Evolutionary conservation across 1,140 invertebrate species (phyloP), one percentile per base, ranked within the genome.

Genomic region (Calycopis cecrops): DNA sequence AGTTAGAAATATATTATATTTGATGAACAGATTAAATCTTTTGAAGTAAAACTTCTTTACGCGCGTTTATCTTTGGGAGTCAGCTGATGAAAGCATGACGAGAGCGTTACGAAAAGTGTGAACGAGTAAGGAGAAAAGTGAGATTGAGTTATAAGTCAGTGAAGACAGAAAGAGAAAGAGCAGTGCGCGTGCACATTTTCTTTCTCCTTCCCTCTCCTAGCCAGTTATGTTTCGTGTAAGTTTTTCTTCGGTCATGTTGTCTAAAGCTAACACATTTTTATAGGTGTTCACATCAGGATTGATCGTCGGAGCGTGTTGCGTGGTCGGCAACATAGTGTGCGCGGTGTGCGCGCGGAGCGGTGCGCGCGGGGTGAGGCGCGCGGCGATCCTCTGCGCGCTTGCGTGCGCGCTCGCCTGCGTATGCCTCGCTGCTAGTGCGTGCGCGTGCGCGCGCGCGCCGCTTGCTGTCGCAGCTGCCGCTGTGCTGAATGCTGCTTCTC

Each of bases 251-350:
- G 6, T 28, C 21, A 28, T 28, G 51, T 9, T 2, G 35, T 3
- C 11, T 10, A 37, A 37, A n/a, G 34, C 34, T 6, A 12, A 7
- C 18, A 28, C 4, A 34, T 53, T 17, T 14, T 67, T 65, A 0
- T 64, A 85, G 82, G 71, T 85, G 7, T 85, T 79, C 56, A 81
- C 71, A 10, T 80, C 79, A 9, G 79, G 78, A 0, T 59, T 85
- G 0, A 80, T 83, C 52, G 82, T 85, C 4, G 82, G 82, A 10
- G 76, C 74, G 0, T 76, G 71, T 44, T 83, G 79, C 48, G 73
- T 85, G 0, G 48, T 80, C 0, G 79, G 82, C n/a, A 85, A 83
- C 55, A 71, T 72, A 0, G 68, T 68, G 3, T 85, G 82, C 53
- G 74, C 75, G 0, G 58, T 80, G 1, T 75, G 70, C 18, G 65